Percentiles rank a stretch among this genome's conserved stretches.
Evolutionary conservation across 2,888 invertebrate genomes (phyloP).

Genomic region (Syrphus vitripennis): DNA sequence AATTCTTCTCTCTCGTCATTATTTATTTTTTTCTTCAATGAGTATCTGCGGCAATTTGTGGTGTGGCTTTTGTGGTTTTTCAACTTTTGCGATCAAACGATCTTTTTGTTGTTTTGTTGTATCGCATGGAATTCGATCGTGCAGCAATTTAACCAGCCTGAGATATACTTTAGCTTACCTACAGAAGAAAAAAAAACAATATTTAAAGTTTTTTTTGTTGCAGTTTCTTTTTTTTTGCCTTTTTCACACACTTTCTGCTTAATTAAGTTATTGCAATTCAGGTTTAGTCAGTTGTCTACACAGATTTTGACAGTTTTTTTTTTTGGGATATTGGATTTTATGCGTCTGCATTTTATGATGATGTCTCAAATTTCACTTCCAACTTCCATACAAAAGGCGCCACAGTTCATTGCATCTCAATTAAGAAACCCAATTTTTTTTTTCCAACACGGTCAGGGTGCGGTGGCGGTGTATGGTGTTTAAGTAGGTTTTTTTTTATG

Average conservation of each 20-base stretch:
- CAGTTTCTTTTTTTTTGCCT: constrained; percentile 11
- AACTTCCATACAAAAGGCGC: constrained; percentile 44
- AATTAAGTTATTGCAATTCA: constrained; percentile 66
- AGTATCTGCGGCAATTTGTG: constrained; percentile 57
- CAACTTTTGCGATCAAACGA: constrained; percentile 64
- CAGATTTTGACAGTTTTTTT: constrained; percentile 34
- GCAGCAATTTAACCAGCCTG: constrained; percentile 42
- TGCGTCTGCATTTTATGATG: constrained; percentile 21
- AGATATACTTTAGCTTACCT: constrained; percentile 6
- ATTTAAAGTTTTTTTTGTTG: constrained; percentile 38
- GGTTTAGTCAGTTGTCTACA: constrained; percentile 51
- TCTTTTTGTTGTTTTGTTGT: not conserved
- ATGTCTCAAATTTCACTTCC: constrained; percentile 55
- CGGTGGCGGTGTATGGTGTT: not conserved
- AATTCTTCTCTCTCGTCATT: not conserved
- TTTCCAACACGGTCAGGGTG: not conserved
- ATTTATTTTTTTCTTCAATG: not conserved
- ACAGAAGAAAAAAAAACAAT: constrained; percentile 10
- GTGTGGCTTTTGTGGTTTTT: constrained; percentile 67
- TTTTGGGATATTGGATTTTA: not conserved
- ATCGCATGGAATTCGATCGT: constrained; percentile 56
- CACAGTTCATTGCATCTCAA: constrained; percentile 65
- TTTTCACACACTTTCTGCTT: constrained; percentile 62
- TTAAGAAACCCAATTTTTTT: constrained; percentile 31
- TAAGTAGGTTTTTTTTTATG: not conserved